Evolutionary conservation across 2,797 vertebrate genomes (phyloP), one percentile per base, ranked within the genome.

Genomic region (Ambastaia sidthimunki): DNA sequence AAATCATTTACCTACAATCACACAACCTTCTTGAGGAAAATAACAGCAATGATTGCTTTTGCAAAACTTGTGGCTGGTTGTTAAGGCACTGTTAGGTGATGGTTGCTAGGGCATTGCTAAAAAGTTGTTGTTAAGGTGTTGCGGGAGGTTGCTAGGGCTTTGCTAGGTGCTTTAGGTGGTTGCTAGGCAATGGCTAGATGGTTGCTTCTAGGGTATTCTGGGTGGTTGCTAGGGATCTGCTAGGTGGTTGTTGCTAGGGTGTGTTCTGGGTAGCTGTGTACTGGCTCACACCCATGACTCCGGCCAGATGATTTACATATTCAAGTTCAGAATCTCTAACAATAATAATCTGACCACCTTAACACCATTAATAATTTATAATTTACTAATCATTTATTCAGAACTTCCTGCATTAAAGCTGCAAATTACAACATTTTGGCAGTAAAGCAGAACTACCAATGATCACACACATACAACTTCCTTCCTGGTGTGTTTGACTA

Each of bases 401-500:
- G 25, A 34, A 52, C 7, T 34, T 54, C 12, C 16, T 28, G 23
- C 16, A 41, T 0, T 37, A 34, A n/a, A 41, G 18, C 7, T 65
- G 62, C 62, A 19, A 41, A 41, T 41, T 63, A 19, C 16, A 44
- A 72, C 28, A 70, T 28, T 34, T 55, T 50, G 25, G 59, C 47
- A 52, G 23, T 57, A 18, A 41, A 71, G n/a, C 18, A 73, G 55
- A 78, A 71, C 65, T 67, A 37, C 23, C 11, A 34, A 25, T 78
- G 68, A 63, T 71, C 47, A 72, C 60, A 41, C 54, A 71, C 55
- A 34, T 41, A 71, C 7, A 44, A 74, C 74, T 84, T 84, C 78
- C 74, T 82, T 82, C 78, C 80, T 82, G 74, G 4, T 23, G n/a
- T 28, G 25, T 54, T 54, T 79, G 5, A 66, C 63, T 23, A 79